Conservation (phyloP, 2,113 vertebrate genomes). For the Cephalopterus ornatus region DNA sequence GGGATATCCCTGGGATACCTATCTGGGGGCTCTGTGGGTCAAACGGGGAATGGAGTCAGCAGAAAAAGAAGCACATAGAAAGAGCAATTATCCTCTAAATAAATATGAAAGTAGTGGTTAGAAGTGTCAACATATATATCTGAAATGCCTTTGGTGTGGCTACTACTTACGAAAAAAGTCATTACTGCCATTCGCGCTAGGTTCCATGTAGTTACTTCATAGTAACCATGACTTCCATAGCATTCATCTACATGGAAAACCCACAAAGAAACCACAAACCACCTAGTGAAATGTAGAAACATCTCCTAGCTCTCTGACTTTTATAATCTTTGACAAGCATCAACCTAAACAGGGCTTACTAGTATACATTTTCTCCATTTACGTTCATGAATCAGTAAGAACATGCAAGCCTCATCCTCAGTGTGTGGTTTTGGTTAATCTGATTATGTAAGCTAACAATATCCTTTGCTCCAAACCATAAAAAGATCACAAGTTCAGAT, state of each 20-base stretch:
- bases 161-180: neutral
- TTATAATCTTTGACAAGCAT: neutral
- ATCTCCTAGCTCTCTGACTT: neutral
- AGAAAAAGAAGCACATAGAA: neutral
- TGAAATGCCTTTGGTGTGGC: neutral
- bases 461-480: neutral
- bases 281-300: neutral
- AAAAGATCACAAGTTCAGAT: neutral
- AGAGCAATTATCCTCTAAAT: slow-evolving; percentile 29
- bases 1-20: slow-evolving; percentile 15
- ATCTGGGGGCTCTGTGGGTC: neutral
- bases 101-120: neutral
- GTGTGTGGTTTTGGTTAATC: neutral
- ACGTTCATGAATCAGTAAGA: neutral
- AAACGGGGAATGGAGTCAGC: neutral
- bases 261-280: neutral
- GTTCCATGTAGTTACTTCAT: neutral
- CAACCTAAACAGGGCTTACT: neutral
- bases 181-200: neutral
- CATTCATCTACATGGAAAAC: neutral
- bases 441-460: neutral
- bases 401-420: neutral
- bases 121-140: slow-evolving; percentile 9
- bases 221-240: neutral
- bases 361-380: neutral